These are phyloP conservation scores for Seriola aureovittata DNA, from an alignment of 2,113 vertebrate species.

Conservation along the genomic window DNA sequence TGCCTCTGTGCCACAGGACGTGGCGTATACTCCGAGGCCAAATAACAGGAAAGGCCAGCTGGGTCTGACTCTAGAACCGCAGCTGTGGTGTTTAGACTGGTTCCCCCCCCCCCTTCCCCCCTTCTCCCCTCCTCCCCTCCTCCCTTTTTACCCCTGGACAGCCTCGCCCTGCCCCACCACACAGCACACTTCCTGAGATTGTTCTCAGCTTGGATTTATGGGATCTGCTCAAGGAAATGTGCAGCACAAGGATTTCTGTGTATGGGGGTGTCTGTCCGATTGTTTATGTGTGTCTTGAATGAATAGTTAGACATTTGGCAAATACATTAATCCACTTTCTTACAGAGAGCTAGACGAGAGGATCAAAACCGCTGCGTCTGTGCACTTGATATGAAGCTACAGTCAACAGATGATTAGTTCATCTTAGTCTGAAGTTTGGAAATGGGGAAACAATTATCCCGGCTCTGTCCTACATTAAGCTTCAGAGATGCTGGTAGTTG, in stretches of 20 bases:
- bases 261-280: slow-evolving; percentile 39
- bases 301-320: not conserved
- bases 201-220: slow-evolving; percentile 85
- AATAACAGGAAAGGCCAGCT: slow-evolving; percentile 88
- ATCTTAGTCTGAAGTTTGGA: not conserved
- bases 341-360: not conserved
- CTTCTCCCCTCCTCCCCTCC: slow-evolving; percentile 35
- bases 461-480: not conserved
- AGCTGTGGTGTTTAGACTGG: slow-evolving; percentile 83
- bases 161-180: slow-evolving; percentile 74
- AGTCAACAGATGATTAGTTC: not conserved
- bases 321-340: not conserved
- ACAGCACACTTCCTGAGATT: slow-evolving; percentile 85
- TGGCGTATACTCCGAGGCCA: slow-evolving; percentile 71
- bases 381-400: not conserved
- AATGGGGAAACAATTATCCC: not conserved
- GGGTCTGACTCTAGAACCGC: slow-evolving; percentile 74
- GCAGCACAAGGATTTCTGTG: slow-evolving; percentile 57
- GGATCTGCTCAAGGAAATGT: slow-evolving; percentile 78
- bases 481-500: too few relatives aligned
- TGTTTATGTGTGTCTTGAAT: slow-evolving; percentile 33
- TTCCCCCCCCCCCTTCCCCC: slow-evolving; percentile 12
- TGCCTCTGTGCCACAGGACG: slow-evolving; percentile 73
- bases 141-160: slow-evolving; percentile 70
- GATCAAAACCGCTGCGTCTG: not conserved